Evolutionary conservation across 1,140 invertebrate genomes (phyloP), one percentile per base, ranked within the genome.

Genomic region (Limonius californicus): DNA sequence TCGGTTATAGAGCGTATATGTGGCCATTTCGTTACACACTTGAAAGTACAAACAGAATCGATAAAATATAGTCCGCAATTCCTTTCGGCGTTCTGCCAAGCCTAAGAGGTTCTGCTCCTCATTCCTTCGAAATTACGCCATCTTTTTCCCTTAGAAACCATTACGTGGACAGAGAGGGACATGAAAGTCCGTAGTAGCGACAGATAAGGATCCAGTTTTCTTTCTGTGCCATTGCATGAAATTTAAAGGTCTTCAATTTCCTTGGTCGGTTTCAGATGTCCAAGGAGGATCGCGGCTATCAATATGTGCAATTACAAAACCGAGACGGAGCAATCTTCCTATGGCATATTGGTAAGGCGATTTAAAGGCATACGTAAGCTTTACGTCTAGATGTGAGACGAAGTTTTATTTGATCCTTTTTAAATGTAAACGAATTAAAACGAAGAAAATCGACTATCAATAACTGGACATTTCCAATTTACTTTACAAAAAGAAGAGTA

Each of bases 11-110:
- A 2, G 8, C 11, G n/a, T 39, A 59, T 59, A 59, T 59, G 58
- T 50, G 58, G 43, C 58, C 58, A 59, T 53, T 59, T 59, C 45
- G 58, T 59, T 59, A 59, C 58, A 59, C 58, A 53, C 58, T 59
- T 53, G 58, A 59, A 59, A 59, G 58, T 59, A 59, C 58, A 59
- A 59, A 59, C 53, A 59, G 58, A 59, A 59, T 59, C 45, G 58
- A 50, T 59, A 59, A 59, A 59, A 59, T 59, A 59, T 59, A 59
- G 58, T 53, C 58, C 32, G 43, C 57, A 47, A 59, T 59, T 59
- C 57, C 58, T 59, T 59, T 59, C 58, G 45, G 58, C 58, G 45
- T 50, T 7, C 15, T 59, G 58, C 58, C 58, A 59, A 59, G 43
- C 58, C 58, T 50, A 59, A 53, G 45, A 32, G 27, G 53, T 53